A percentile compares a stretch with the other conserved stretches of the same genome.
Conservation (phyloP, 2,797 vertebrate genomes). For the Oreochromis grahami region DNA sequence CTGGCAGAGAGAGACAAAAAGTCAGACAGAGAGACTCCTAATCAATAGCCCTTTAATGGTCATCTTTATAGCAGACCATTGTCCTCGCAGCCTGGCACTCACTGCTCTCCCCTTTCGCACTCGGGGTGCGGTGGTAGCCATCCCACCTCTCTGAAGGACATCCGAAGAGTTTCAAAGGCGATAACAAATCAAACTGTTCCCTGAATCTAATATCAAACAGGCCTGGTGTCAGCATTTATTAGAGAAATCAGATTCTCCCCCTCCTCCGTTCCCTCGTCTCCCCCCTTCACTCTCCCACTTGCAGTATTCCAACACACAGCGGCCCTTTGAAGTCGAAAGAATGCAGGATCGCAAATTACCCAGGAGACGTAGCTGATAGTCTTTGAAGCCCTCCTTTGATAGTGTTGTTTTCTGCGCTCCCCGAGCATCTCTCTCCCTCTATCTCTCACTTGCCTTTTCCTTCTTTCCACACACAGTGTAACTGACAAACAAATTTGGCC, state of each 20-base stretch:
- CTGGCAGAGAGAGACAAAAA: slow-evolving; percentile 32
- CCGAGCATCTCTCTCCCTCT: slow-evolving; percentile 62
- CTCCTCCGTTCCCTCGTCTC: slow-evolving; percentile 48
- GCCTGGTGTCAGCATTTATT: slow-evolving; percentile 95
- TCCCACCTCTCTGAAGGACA: slow-evolving; percentile 85
- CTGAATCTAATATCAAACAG: slow-evolving; percentile 97
- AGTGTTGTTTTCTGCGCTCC: slow-evolving; percentile 79
- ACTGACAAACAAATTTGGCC: slow-evolving; percentile 46
- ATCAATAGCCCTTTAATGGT: slow-evolving; percentile 58
- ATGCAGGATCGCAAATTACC: slow-evolving; percentile 94
- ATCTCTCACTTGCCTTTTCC: slow-evolving; percentile 36
- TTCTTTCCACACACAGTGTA: slow-evolving; percentile 51
- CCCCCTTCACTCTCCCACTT: slow-evolving; percentile 60
- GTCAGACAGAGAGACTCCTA: slow-evolving; percentile 42
- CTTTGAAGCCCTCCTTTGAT: slow-evolving; percentile 99
- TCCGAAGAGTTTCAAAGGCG: slow-evolving; percentile 91
- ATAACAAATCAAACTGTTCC: slow-evolving; percentile 94
- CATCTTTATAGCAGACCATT: slow-evolving; percentile 41
- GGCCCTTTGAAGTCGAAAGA: slow-evolving; percentile 93
- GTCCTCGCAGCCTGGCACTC: slow-evolving; percentile 16
- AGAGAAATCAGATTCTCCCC: slow-evolving; percentile 86
- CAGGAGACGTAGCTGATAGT: slow-evolving; percentile 89
- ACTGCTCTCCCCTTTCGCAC: slow-evolving; percentile 31
- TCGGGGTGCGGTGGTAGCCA: slow-evolving; percentile 55
- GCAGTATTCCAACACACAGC: slow-evolving; percentile 80